These are phyloP conservation scores for Phorcus lineatus DNA, from an alignment of 2,888 invertebrate genomes.

Conservation along the genomic window DNA sequence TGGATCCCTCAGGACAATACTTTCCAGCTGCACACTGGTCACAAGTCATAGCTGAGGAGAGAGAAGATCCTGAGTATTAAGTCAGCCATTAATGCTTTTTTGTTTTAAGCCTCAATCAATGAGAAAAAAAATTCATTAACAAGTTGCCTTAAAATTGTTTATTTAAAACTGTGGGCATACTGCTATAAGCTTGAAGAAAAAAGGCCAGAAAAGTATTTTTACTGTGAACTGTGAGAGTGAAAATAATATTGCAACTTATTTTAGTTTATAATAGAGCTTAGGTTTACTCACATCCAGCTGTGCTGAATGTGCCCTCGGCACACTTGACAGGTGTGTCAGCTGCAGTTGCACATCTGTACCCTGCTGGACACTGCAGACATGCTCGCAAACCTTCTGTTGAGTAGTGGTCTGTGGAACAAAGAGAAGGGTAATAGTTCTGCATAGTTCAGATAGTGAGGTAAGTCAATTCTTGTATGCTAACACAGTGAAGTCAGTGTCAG, in stretches of 20 bases:
- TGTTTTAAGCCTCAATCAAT: background rate
- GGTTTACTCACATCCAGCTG: conserved; percentile 44
- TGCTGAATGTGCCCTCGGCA: conserved; percentile 56
- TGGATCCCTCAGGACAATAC: conserved; percentile 57
- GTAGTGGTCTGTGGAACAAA: conserved; percentile 48
- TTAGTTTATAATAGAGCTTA: no score
- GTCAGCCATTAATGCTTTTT: no score
- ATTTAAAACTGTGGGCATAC: background rate
- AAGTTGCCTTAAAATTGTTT: background rate
- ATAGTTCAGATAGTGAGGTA: background rate
- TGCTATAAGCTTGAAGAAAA: background rate
- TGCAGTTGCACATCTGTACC: conserved; percentile 49
- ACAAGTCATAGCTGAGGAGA: conserved; percentile 58
- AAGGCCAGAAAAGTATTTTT: no score
- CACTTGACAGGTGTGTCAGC: conserved; percentile 51
- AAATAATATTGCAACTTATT: no score
- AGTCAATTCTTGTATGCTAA: background rate
- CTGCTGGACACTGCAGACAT: conserved; percentile 62
- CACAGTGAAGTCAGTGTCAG: background rate
- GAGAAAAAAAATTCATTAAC: background rate
- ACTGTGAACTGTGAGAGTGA: no score
- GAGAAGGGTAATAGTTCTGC: background rate
- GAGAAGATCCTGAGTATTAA: background rate
- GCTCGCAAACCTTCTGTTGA: conserved; percentile 50
- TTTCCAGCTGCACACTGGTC: conserved; percentile 58